Percentiles rank a stretch among this genome's conserved stretches.
phyloP scores from a whole-genome alignment of 2,888 invertebrate species.

The Lamellibrachia columna region DNA sequence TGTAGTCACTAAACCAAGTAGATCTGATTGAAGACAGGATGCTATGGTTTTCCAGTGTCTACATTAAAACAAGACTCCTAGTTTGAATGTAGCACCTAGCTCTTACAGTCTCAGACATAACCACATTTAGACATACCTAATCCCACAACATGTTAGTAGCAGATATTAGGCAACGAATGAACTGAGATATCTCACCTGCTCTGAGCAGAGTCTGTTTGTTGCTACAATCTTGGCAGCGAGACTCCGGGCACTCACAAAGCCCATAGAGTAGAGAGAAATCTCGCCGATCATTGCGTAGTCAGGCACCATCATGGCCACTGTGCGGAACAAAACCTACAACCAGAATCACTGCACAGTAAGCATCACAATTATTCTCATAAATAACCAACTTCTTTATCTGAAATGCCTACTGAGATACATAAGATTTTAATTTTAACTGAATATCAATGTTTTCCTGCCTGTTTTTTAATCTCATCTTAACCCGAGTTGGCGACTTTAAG shows the following conservation, averaged over 20 bases:
- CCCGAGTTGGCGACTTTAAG: no score
- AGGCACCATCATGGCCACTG: conserved; percentile 67
- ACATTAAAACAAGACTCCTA: neutral
- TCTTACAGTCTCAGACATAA: neutral
- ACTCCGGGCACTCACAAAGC: conserved; percentile 63
- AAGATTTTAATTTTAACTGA: no score
- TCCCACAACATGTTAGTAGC: neutral
- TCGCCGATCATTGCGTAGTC: conserved; percentile 66
- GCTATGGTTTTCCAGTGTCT: neutral
- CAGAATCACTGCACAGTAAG: neutral
- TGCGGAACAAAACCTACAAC: conserved; percentile 62
- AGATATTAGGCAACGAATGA: neutral
- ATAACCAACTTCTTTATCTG: no score
- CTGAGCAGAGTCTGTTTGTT: conserved; percentile 64
- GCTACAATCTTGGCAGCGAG: conserved; percentile 65
- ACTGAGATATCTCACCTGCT: conserved; percentile 48
- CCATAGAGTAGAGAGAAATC: conserved; percentile 66
- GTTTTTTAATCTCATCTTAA: no score
- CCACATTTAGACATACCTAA: neutral
- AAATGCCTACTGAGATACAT: no score
- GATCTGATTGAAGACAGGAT: no score
- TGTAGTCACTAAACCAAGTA: no score
- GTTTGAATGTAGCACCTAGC: neutral
- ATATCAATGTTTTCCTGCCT: no score
- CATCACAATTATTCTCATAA: no score